A percentile compares a stretch with the other conserved stretches of the same genome.
Evolutionary conservation across 2,113 vertebrate species (phyloP).

Genomic region (Salvator merianae): DNA sequence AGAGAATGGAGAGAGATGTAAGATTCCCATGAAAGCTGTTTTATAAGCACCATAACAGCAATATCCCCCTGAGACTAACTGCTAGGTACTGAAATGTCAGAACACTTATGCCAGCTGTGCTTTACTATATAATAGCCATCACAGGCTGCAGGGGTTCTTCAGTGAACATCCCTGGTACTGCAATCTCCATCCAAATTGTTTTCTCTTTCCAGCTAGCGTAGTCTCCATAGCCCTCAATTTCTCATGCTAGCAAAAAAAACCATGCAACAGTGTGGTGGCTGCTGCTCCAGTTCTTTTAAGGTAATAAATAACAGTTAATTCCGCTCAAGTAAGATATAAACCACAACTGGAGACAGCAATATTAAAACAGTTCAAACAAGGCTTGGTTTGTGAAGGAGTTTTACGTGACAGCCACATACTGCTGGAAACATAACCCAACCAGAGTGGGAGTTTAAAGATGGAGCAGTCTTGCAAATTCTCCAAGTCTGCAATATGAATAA

Average conservation of each 20-base stretch:
- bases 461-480: not conserved
- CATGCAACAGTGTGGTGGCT: not conserved
- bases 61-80: not conserved
- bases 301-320: slow-evolving; percentile 11
- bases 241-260: not conserved
- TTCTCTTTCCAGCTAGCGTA: not conserved
- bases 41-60: not conserved
- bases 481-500: not conserved
- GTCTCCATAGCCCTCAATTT: fast-evolving
- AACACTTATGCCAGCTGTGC: not conserved
- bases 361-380: not conserved
- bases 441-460: too few species aligned
- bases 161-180: not conserved
- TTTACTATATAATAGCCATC: slow-evolving; percentile 4
- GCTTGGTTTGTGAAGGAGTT: not conserved
- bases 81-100: not conserved
- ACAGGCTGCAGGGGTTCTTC: not conserved
- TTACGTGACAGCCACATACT: not conserved
- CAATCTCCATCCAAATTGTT: slow-evolving; percentile 14
- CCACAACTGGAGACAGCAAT: not conserved
- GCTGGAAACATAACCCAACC: not conserved
- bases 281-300: not conserved
- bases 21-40: not conserved
- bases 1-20: not conserved
- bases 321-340: slow-evolving; percentile 7